phyloP scores from a whole-genome alignment of 2,888 invertebrate genomes.

The Ornithoptera alexandrae region DNA sequence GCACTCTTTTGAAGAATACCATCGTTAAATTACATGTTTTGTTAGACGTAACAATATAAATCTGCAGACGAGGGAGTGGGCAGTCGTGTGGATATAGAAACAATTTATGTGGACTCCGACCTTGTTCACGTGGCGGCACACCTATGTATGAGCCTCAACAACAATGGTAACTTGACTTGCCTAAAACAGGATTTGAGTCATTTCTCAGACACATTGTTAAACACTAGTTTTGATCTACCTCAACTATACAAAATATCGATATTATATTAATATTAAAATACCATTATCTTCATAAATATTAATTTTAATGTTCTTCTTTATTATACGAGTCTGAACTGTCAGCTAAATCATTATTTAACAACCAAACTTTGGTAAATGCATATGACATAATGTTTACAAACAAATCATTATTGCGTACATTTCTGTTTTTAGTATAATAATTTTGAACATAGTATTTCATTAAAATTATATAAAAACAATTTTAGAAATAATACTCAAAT shows the following conservation, averaged over 20 bases:
- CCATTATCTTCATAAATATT: background rate
- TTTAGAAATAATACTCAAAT: too few species aligned
- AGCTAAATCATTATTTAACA: too few species aligned
- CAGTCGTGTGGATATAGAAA: conserved; percentile 17
- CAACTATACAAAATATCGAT: background rate
- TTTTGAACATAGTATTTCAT: too few species aligned
- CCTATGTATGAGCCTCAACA: conserved; percentile 10
- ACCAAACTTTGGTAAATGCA: too few species aligned
- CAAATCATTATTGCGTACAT: too few species aligned
- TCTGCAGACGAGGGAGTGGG: conserved; percentile 26
- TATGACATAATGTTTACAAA: too few species aligned
- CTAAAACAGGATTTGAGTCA: conserved; percentile 21
- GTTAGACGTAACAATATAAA: conserved; percentile 19
- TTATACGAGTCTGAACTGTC: background rate
- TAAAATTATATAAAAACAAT: too few species aligned
- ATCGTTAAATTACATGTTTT: conserved; percentile 14
- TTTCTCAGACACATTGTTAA: background rate
- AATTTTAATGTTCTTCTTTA: background rate
- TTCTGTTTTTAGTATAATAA: too few species aligned
- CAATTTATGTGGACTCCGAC: conserved; percentile 24
- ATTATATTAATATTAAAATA: background rate
- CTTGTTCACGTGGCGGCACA: conserved; percentile 27
- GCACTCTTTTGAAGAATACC: background rate
- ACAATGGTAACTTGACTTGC: conserved; percentile 22
- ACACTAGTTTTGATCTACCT: background rate